Percentiles rank a stretch among this genome's conserved stretches.
phyloP scores from a whole-genome alignment of 2,888 invertebrate genomes.

The Coenonympha arcania region DNA sequence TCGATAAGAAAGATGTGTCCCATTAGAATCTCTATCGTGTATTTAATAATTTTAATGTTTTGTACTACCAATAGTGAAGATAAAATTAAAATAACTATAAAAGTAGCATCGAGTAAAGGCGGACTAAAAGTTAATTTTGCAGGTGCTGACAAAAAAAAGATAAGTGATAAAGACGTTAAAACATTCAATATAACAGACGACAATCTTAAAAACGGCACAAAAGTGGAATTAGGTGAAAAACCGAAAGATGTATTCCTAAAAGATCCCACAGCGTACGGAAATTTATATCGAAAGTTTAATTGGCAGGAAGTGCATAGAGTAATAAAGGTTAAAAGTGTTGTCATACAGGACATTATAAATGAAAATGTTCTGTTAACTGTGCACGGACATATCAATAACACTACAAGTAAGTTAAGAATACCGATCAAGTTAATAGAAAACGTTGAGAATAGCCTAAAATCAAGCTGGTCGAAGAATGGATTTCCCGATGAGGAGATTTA shows the following conservation, averaged over 20 bases:
- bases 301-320: conserved; percentile 47
- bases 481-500: conserved; percentile 39
- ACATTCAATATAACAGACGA: conserved; percentile 48
- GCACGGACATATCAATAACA: conserved; percentile 44
- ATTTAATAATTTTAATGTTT: not conserved
- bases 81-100: conserved; percentile 42
- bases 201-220: conserved; percentile 46
- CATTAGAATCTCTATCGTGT: too few relatives aligned
- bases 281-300: conserved; percentile 43
- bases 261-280: conserved; percentile 49
- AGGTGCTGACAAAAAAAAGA: conserved; percentile 41
- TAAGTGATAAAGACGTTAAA: conserved; percentile 42
- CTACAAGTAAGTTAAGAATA: conserved; percentile 32
- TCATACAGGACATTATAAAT: conserved; percentile 41
- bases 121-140: conserved; percentile 30
- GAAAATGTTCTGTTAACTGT: conserved; percentile 37
- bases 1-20: not conserved
- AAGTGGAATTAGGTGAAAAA: conserved; percentile 43
- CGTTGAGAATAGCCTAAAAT: conserved; percentile 40
- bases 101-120: conserved; percentile 32
- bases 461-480: conserved; percentile 43
- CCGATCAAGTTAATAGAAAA: conserved; percentile 32
- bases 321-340: conserved; percentile 36
- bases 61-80: conserved; percentile 26
- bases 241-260: conserved; percentile 49